Base-by-base conservation (phyloP, 2,113 vertebrate species). In the Zosterops lateralis region DNA sequence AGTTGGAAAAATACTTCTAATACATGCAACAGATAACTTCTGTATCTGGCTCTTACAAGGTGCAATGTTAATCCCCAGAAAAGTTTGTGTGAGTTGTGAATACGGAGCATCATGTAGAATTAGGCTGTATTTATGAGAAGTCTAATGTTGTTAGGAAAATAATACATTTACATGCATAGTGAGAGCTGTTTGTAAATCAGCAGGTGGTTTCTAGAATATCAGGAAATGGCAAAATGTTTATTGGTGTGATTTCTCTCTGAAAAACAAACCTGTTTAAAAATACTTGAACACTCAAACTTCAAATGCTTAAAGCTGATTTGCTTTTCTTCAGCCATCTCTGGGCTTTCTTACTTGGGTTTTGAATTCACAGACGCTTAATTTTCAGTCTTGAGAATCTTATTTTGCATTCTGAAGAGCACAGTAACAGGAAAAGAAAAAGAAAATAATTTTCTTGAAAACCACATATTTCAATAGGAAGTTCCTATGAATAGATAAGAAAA, bases 151-250 rank as follows among this genome's bases (percentile, higher is more conserved):
- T 78, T 91, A 96, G 67, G 51, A 90, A 91, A 94, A 91, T 36
- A 92, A 90, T 93, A 40, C 76, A 89, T 92, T 83, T 91, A 71
- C 38, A 77, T 90, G 56, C 51, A 31, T 56, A 60, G 67, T 62
- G 76, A 89, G 75, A 77, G 51, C 67, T 92, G 65, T 87, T 94
- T 90, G 56, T 83, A 90, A 87, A 88, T 91, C 94, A 96, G 93
- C 87, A 91, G 87, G 91, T 95, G 72, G 72, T 87, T 96, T 87
- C 60, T 90, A 67, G 91, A 93, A 83, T 94, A 83, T 19, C 56
- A 92, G 72, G 91, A 95, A 86, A 87, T 77, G 74, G 78, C 54
- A 67, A 92, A 92, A 87, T 90, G 57, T 95, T 95, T 92, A 80
- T 74, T 85, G 58, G 87, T 87, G 71, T 36, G 54, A 73, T 78